phyloP scores from a whole-genome alignment of 35 echinoderm and acorn worm genomes.

The Ophioderma brevispina region DNA sequence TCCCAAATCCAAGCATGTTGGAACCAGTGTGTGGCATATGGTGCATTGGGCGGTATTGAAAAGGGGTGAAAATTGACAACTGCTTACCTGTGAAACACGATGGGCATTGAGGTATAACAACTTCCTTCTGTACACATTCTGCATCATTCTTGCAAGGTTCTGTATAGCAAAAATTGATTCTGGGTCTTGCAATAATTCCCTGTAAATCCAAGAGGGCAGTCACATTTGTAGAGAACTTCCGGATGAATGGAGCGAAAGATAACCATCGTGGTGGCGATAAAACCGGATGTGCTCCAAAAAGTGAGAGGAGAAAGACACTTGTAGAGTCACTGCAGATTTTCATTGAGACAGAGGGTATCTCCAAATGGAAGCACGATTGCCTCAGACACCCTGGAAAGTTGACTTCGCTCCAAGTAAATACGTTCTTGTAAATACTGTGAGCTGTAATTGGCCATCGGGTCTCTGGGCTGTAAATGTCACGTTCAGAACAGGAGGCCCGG shows the following conservation, averaged over 20 bases:
- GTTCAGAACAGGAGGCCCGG: slow-evolving; percentile 53
- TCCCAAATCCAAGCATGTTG: too few species aligned
- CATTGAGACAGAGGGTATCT: slow-evolving; percentile 92
- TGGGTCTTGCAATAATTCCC: slow-evolving; percentile 96
- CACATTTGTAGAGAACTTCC: slow-evolving; percentile 86
- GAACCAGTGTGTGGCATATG: too few species aligned
- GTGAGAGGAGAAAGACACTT: slow-evolving; percentile 76
- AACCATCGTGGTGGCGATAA: slow-evolving; percentile 79
- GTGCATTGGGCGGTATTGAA: too few species aligned
- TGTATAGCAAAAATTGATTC: slow-evolving; percentile 98
- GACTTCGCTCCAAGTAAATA: slow-evolving; percentile 82
- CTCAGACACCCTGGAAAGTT: slow-evolving; percentile 44
- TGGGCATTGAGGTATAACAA: slow-evolving; percentile 88
- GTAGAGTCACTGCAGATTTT: slow-evolving; percentile 75
- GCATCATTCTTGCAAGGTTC: slow-evolving; percentile 87
- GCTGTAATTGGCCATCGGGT: slow-evolving; percentile 72
- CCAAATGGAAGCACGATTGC: slow-evolving; percentile 92
- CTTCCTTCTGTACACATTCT: slow-evolving; percentile 78
- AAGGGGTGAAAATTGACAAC: background rate
- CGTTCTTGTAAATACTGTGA: slow-evolving; percentile 92
- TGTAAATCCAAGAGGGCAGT: slow-evolving; percentile 92
- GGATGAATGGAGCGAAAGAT: slow-evolving; percentile 97
- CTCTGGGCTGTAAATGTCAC: slow-evolving; percentile 89
- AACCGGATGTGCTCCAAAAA: slow-evolving; percentile 76
- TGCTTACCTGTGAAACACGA: slow-evolving; percentile 87